Evolutionary conservation across 2,797 vertebrate genomes (phyloP).

Genomic region (Borostomias antarcticus): DNA sequence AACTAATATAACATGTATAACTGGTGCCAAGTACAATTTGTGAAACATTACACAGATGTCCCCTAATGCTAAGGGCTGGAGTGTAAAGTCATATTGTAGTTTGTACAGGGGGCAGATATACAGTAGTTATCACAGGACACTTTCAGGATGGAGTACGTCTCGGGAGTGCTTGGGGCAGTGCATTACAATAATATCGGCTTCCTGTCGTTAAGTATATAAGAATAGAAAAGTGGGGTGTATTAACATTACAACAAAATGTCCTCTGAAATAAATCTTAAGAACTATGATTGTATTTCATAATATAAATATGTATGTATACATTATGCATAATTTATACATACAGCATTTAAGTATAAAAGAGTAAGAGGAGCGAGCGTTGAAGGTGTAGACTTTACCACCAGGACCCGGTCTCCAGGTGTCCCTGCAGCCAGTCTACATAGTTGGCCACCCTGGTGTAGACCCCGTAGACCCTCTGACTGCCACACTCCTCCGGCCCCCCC

Average conservation of each 20-base stretch:
- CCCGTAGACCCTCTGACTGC: slow-evolving; percentile 91
- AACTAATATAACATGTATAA: not conserved
- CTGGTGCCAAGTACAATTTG: not conserved
- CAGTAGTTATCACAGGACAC: too few relatives aligned
- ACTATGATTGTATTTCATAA: too few relatives aligned
- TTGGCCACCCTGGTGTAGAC: slow-evolving; percentile 94
- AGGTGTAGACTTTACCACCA: slow-evolving; percentile 33
- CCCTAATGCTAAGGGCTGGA: not conserved
- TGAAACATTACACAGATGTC: not conserved
- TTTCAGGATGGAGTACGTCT: too few relatives aligned
- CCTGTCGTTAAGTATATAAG: not conserved
- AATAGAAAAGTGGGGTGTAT: not conserved
- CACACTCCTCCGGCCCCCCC: slow-evolving; percentile 94
- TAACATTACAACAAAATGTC: too few relatives aligned
- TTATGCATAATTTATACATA: too few relatives aligned
- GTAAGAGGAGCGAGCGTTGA: not conserved
- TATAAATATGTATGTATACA: too few relatives aligned
- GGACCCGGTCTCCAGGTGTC: slow-evolving; percentile 61
- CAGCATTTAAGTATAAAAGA: too few relatives aligned
- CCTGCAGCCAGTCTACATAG: slow-evolving; percentile 86
- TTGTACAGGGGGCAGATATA: too few relatives aligned
- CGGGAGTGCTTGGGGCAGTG: too few relatives aligned
- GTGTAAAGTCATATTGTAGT: not conserved
- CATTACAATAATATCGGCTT: not conserved
- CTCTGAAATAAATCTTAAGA: too few relatives aligned